phyloP scores from a whole-genome alignment of 1,140 invertebrate genomes.

The Maconellicoccus hirsutus region DNA sequence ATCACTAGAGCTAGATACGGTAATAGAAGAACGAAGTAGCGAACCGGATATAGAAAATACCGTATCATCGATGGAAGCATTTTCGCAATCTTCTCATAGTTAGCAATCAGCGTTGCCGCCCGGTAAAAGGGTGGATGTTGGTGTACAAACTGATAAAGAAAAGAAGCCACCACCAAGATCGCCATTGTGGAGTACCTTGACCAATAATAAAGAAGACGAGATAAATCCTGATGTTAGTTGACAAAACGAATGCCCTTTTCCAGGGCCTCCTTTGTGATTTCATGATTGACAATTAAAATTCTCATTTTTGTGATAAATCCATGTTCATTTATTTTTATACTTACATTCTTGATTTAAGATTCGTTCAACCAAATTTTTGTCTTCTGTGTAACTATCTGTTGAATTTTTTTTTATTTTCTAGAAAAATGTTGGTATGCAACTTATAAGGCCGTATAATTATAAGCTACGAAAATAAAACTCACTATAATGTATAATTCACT shows the following conservation, averaged over 20 bases:
- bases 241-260: constrained; percentile 22
- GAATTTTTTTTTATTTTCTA: too few species aligned
- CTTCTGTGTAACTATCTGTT: too few species aligned
- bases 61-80: constrained; percentile 14
- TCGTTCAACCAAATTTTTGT: too few species aligned
- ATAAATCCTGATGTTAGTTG: constrained; percentile 22
- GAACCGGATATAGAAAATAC: constrained; percentile 47
- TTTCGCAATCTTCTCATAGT: constrained; percentile 14
- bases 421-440: too few species aligned
- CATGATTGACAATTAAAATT: not conserved
- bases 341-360: not conserved
- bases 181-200: constrained; percentile 52
- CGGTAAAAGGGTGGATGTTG: not conserved
- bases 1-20: constrained; percentile 63
- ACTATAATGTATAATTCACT: too few species aligned
- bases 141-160: not conserved
- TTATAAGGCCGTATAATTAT: too few species aligned
- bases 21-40: constrained; percentile 56
- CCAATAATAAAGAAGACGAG: constrained; percentile 35
- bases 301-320: not conserved
- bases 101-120: constrained; percentile 18
- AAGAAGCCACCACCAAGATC: constrained; percentile 36
- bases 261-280: constrained; percentile 10
- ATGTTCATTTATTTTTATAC: not conserved
- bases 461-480: too few species aligned